Evolutionary conservation across 2,797 vertebrate genomes (phyloP).

Genomic region (Oophaga sylvatica): DNA sequence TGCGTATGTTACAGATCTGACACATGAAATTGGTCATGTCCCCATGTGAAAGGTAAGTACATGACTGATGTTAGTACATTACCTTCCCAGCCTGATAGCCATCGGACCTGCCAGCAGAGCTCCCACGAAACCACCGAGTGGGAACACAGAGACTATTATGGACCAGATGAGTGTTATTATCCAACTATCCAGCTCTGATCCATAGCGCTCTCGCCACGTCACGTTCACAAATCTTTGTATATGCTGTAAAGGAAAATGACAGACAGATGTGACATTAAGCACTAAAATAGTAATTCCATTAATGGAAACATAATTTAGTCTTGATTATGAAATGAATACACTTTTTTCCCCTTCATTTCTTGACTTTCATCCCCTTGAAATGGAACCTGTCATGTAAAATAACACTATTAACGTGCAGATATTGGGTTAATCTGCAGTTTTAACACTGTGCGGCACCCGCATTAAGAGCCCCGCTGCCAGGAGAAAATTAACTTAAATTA

Average conservation of each 20-base stretch:
- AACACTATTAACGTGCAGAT: too few species aligned
- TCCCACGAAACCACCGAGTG: constrained; percentile 83
- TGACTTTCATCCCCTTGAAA: too few species aligned
- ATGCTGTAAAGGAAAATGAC: constrained; percentile 71
- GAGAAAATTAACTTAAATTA: too few species aligned
- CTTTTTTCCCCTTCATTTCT: background rate
- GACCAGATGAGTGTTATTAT: constrained; percentile 85
- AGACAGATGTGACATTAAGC: too few species aligned
- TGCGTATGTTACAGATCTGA: too few species aligned
- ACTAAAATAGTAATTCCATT: background rate
- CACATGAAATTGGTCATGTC: too few species aligned
- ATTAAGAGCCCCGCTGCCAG: too few species aligned
- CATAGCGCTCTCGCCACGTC: constrained; percentile 81
- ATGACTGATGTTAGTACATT: constrained; percentile 55
- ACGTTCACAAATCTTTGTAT: constrained; percentile 87
- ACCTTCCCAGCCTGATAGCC: constrained; percentile 87
- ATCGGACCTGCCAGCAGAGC: constrained; percentile 85
- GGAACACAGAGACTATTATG: constrained; percentile 85
- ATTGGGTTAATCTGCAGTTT: too few species aligned
- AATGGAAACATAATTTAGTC: background rate
- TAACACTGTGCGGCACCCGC: too few species aligned
- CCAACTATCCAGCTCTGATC: constrained; percentile 72
- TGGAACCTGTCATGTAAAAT: too few species aligned
- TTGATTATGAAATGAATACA: background rate
- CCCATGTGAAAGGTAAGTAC: too few species aligned